A percentile compares a stretch with the other conserved stretches of the same genome.
Conservation (phyloP, 2,113 vertebrate species). For the Thunnus maccoyii region DNA sequence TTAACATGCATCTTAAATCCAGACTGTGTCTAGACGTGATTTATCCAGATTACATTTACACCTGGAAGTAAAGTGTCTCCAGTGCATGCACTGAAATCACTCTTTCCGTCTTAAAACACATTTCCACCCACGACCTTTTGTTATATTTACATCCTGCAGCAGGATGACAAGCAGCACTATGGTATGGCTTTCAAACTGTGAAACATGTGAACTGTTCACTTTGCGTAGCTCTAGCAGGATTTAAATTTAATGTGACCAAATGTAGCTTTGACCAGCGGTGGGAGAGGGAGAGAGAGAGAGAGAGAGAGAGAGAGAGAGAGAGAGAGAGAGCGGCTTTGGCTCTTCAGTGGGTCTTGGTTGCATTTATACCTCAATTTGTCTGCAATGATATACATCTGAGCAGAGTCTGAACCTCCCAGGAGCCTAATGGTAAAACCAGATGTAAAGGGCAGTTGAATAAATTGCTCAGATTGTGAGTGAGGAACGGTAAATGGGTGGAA, state of each 20-base stretch:
- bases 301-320: too few species aligned
- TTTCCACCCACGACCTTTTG: constrained; percentile 3
- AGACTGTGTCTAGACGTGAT: constrained; percentile 29
- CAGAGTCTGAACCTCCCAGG: constrained; percentile 27
- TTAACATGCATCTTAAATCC: constrained; percentile 36
- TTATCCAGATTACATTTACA: constrained; percentile 55
- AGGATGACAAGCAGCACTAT: too few species aligned
- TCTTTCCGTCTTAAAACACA: constrained; percentile 1
- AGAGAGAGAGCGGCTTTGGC: neutral
- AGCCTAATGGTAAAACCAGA: constrained; percentile 54
- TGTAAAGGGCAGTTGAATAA: constrained; percentile 29
- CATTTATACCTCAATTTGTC: constrained; percentile 47
- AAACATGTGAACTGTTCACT: neutral
- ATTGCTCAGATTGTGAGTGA: constrained; percentile 6
- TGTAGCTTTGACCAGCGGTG: constrained; percentile 21
- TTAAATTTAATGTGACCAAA: constrained; percentile 23
- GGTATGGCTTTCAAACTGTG: too few species aligned
- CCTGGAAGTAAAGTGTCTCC: constrained; percentile 39
- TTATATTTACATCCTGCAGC: constrained; percentile 13
- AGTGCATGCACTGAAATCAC: constrained; percentile 5
- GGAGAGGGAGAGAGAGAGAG: too few species aligned
- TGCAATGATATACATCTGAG: constrained; percentile 19
- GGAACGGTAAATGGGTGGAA: constrained; percentile 5
- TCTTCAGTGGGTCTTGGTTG: constrained; percentile 29
- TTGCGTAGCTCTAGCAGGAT: constrained; percentile 13